Conservation (phyloP, 1,140 invertebrate species). For the Calliphora vicina region DNA sequence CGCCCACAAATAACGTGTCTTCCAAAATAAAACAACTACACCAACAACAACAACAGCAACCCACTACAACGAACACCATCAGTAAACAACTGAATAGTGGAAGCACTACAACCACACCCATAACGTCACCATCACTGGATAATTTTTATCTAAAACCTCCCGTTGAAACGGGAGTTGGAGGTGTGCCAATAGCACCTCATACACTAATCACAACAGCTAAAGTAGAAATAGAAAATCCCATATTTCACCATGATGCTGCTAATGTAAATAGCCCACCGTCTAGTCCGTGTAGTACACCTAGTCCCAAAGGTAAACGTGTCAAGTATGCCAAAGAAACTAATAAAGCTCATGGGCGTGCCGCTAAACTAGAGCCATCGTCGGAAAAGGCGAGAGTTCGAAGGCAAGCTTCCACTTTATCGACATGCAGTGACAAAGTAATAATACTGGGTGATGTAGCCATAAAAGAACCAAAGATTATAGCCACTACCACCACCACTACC, state of each 20-base stretch:
- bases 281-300: neutral
- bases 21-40: constrained; percentile 7
- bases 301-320: neutral
- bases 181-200: neutral
- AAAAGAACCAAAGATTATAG: neutral
- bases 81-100: neutral
- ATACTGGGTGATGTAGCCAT: constrained; percentile 48
- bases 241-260: neutral
- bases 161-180: neutral
- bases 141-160: neutral
- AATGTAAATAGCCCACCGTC: neutral
- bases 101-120: neutral
- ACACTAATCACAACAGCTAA: neutral
- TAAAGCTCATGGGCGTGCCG: neutral
- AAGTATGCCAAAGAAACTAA: neutral
- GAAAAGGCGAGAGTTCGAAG: constrained; percentile 12
- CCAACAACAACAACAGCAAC: neutral
- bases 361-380: neutral
- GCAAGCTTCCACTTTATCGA: constrained; percentile 48
- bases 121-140: neutral
- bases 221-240: neutral
- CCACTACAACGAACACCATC: neutral
- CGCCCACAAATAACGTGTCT: constrained; percentile 3
- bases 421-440: constrained; percentile 58
- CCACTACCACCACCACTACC: constrained; percentile 29